phyloP scores from a whole-genome alignment of 1,140 invertebrate genomes.

The Halictus rubicundus region DNA sequence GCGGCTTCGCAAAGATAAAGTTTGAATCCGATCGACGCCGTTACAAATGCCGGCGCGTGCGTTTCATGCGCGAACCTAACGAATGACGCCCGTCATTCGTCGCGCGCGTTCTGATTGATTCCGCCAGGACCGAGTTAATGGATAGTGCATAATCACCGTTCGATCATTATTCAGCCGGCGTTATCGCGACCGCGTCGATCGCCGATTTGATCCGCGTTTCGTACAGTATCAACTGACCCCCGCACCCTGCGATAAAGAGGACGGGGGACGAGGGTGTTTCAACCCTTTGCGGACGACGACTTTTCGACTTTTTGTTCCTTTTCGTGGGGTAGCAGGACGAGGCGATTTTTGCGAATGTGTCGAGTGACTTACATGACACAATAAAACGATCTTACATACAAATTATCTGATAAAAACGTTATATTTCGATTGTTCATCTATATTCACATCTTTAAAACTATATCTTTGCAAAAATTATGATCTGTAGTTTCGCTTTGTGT shows the following conservation, averaged over 20 bases:
- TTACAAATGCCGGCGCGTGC: background rate
- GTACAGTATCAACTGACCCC: conserved; percentile 75
- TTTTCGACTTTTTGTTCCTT: too few species aligned
- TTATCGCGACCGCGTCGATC: conserved; percentile 76
- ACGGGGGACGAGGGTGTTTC: conserved; percentile 20
- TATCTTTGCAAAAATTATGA: too few species aligned
- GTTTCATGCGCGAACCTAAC: background rate
- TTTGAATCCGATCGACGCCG: background rate
- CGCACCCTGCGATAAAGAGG: conserved; percentile 73
- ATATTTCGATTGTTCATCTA: too few species aligned
- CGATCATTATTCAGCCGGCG: conserved; percentile 78
- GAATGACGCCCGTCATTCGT: conserved; percentile 20
- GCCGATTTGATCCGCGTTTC: conserved; percentile 78
- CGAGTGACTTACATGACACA: too few species aligned
- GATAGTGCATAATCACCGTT: conserved; percentile 76
- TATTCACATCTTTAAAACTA: too few species aligned
- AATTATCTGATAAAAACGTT: too few species aligned
- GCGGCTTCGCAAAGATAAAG: too few species aligned
- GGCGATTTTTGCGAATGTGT: too few species aligned
- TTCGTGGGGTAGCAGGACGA: too few species aligned
- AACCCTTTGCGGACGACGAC: too few species aligned
- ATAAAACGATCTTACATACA: too few species aligned
- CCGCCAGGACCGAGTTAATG: conserved; percentile 75
- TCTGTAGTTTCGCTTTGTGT: too few species aligned
- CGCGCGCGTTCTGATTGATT: conserved; percentile 47